A percentile compares a stretch with the other conserved stretches of the same genome.
Conservation (phyloP, 2,113 vertebrate genomes). For the Pantherophis guttatus region DNA sequence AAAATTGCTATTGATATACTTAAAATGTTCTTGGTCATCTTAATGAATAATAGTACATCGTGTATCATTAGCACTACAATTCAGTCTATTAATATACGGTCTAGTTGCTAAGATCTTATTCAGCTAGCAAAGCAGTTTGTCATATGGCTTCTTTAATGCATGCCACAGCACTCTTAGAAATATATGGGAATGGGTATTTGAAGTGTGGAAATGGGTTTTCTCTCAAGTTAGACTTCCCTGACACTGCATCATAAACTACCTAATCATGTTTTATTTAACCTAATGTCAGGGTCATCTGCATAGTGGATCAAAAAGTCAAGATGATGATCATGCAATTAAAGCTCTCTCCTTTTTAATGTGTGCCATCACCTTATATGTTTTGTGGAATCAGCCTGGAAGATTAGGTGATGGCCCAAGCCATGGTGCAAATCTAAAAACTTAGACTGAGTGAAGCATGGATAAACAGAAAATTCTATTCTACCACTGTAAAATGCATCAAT, state of each 20-base stretch:
- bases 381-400: not conserved
- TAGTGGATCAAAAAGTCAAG: not conserved
- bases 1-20: not conserved
- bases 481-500: not conserved
- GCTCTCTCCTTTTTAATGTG: not conserved
- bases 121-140: conserved; percentile 21
- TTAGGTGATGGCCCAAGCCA: not conserved
- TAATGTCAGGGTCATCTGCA: not conserved
- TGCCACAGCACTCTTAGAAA: not conserved
- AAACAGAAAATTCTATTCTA: not conserved
- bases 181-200: not conserved
- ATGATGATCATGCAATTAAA: not conserved
- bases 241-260: not conserved
- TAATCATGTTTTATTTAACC: not conserved
- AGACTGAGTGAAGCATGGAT: not conserved
- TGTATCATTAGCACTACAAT: not conserved
- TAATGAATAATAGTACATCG: not conserved
- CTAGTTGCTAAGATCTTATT: not conserved
- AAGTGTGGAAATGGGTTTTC: not conserved
- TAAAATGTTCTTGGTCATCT: not conserved
- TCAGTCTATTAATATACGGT: not conserved
- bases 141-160: not conserved
- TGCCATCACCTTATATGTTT: not conserved
- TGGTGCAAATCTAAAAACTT: not conserved
- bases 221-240: not conserved